These are phyloP conservation scores for Aphelenchoides fujianensis DNA, from an alignment of 1,140 invertebrate genomes.

Conservation along the genomic window DNA sequence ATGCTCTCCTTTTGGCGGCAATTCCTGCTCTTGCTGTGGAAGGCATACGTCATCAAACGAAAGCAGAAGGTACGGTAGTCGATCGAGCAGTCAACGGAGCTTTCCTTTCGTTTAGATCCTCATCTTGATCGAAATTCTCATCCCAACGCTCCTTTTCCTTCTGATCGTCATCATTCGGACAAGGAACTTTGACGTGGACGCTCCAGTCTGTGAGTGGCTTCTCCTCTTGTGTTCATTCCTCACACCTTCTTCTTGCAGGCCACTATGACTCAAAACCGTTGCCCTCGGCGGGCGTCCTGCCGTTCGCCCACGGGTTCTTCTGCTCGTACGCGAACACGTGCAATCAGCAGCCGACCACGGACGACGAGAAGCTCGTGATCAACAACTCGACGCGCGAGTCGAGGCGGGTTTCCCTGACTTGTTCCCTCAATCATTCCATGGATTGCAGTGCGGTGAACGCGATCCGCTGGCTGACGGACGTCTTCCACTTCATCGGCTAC, in stretches of 20 bases:
- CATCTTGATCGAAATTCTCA: constrained; percentile 25
- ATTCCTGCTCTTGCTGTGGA: constrained; percentile 27
- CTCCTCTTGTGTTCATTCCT: too few species aligned
- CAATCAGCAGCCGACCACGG: constrained; percentile 57
- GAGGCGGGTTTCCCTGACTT: constrained; percentile 7
- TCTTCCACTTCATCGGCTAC: constrained; percentile 6
- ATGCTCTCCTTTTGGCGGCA: constrained; percentile 27
- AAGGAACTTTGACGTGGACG: constrained; percentile 29
- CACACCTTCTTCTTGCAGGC: constrained; percentile 28
- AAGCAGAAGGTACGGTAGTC: constrained; percentile 23
- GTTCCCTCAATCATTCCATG: neutral
- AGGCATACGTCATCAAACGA: constrained; percentile 24
- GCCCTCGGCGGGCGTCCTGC: constrained; percentile 68
- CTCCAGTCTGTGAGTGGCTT: constrained; percentile 13
- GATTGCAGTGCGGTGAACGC: constrained; percentile 17
- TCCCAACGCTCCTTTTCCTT: constrained; percentile 25
- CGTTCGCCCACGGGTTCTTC: constrained; percentile 66
- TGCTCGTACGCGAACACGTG: constrained; percentile 69
- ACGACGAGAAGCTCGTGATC: constrained; percentile 52
- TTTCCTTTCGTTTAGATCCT: constrained; percentile 11
- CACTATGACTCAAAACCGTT: constrained; percentile 64
- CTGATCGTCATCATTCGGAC: constrained; percentile 24
- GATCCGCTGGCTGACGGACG: constrained; percentile 10
- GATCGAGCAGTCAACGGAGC: neutral
- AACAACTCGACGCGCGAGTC: constrained; percentile 23